A percentile compares a stretch with the other conserved stretches of the same genome.
phyloP scores from a whole-genome alignment of 2,888 invertebrate genomes.

The Rhagonycha lutea region DNA sequence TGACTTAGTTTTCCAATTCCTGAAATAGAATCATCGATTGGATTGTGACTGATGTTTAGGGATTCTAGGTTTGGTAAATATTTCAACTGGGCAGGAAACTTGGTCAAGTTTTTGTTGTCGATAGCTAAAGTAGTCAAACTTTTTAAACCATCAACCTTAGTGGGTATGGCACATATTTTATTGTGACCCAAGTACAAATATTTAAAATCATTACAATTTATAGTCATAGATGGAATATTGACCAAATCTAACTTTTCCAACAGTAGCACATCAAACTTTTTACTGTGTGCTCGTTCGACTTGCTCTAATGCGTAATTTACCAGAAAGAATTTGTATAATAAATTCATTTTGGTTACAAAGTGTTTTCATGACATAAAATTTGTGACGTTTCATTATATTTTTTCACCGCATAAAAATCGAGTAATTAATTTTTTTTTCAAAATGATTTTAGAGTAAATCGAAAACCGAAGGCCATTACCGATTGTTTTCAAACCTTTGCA shows the following conservation, averaged over 20 bases:
- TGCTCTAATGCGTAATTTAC: constrained; percentile 69
- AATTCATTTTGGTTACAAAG: constrained; percentile 68
- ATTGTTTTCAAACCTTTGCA: too few species aligned
- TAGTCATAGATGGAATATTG: constrained; percentile 62
- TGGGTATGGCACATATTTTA: constrained; percentile 60
- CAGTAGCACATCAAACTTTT: constrained; percentile 64
- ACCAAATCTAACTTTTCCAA: constrained; percentile 68
- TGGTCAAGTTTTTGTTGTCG: constrained; percentile 67
- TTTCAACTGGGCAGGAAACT: constrained; percentile 65
- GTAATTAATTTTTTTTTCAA: too few species aligned
- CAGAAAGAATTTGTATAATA: constrained; percentile 69
- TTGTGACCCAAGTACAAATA: constrained; percentile 69
- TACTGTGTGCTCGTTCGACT: constrained; percentile 66
- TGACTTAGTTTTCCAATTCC: constrained; percentile 65
- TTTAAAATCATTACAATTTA: constrained; percentile 61
- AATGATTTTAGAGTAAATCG: too few species aligned
- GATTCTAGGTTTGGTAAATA: constrained; percentile 63
- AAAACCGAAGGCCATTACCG: too few species aligned
- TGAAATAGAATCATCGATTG: constrained; percentile 61
- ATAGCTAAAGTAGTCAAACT: constrained; percentile 66
- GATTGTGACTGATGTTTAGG: constrained; percentile 71
- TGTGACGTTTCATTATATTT: too few species aligned
- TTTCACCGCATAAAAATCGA: too few species aligned
- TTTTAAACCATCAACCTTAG: constrained; percentile 58
- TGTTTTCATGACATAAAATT: too few species aligned